Evolutionary conservation across 2,888 invertebrate species (phyloP), one percentile per base, ranked within the genome.

Genomic region (Lymantria monacha): DNA sequence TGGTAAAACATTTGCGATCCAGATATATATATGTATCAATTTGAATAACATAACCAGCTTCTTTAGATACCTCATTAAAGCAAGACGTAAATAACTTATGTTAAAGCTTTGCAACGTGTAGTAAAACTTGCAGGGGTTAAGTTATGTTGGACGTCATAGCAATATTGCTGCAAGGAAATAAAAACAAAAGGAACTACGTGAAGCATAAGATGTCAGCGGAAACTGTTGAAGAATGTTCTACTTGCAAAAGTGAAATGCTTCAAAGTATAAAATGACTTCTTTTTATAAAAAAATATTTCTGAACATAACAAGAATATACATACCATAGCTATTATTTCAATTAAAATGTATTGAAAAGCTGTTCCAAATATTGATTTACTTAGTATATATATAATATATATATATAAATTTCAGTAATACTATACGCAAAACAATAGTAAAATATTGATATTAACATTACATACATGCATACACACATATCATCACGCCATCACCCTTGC

Each of bases 121-220:
- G 66, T 66, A 65, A 66, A 69, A 74, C 74, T 72, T 70, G 66
- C 54, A 42, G 70, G 57, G 80, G 67, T 76, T 75, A 75, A 74
- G 66, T 79, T 80, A 81, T 60, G 60, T 67, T 85, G 84, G 83
- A 73, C 77, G 77, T 78, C 74, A 80, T 63, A 69, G 76, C 73
- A 78, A 82, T 83, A 83, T 80, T 79, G 80, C 78, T 77, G 77
- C 63, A 79, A 76, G 73, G 65, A 81, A 81, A 79, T 71, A 72
- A 75, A 68, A 80, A 82, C 76, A 81, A 83, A 82, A 78, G 77
- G 68, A 68, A 37, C 42, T 43, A 55, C 47, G 56, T 61, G 55
- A 59, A 70, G 72, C 56, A 10, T 56, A 74, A 74, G 53, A 37
- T 45, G 38, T 49, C 45, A 60, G 58, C 53, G 48, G 52, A 38